Percentiles rank a stretch among this genome's conserved stretches.
Evolutionary conservation across 1,140 invertebrate species (phyloP).

Genomic region (Lordiphosa collinella): DNA sequence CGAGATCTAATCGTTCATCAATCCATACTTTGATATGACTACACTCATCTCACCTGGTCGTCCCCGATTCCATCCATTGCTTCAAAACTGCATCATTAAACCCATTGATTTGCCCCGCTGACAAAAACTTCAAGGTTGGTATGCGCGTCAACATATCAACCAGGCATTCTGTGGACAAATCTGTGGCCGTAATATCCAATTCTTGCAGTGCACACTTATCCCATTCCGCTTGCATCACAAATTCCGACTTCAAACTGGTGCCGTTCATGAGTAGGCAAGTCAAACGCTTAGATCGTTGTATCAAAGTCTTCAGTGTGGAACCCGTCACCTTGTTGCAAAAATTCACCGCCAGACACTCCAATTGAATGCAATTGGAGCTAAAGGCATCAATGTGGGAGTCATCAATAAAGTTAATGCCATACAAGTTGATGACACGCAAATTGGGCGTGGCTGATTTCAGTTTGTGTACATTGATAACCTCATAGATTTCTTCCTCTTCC

Average conservation of each 20-base stretch:
- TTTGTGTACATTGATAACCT: slow-evolving; percentile 99
- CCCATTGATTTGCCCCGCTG: slow-evolving; percentile 97
- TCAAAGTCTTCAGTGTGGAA: slow-evolving; percentile 95
- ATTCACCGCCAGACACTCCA: slow-evolving; percentile 98
- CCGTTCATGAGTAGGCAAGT: slow-evolving; percentile 97
- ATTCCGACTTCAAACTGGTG: slow-evolving; percentile 94
- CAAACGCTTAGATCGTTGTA: slow-evolving; percentile 95
- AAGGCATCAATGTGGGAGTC: slow-evolving; percentile 99
- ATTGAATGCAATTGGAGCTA: slow-evolving; percentile 95
- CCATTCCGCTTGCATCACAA: slow-evolving; percentile 98
- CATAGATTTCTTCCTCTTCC: slow-evolving; percentile 99
- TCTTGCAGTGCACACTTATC: slow-evolving; percentile 94
- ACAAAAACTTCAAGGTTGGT: slow-evolving; percentile 92
- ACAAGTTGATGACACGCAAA: slow-evolving; percentile 95
- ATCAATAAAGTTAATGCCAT: slow-evolving; percentile 98
- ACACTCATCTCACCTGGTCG: slow-evolving; percentile 84
- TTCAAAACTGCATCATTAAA: slow-evolving; percentile 97
- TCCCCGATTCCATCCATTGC: slow-evolving; percentile 93
- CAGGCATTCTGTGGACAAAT: slow-evolving; percentile 95
- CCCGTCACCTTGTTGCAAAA: slow-evolving; percentile 98
- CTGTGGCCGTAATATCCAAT: slow-evolving; percentile 97
- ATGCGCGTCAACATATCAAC: slow-evolving; percentile 95
- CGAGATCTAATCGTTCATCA: too few species aligned
- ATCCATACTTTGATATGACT: too few species aligned
- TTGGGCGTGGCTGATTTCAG: slow-evolving; percentile 98